Evolutionary conservation across 2,797 vertebrate genomes (phyloP).

Genomic region (Cynopterus sphinx): DNA sequence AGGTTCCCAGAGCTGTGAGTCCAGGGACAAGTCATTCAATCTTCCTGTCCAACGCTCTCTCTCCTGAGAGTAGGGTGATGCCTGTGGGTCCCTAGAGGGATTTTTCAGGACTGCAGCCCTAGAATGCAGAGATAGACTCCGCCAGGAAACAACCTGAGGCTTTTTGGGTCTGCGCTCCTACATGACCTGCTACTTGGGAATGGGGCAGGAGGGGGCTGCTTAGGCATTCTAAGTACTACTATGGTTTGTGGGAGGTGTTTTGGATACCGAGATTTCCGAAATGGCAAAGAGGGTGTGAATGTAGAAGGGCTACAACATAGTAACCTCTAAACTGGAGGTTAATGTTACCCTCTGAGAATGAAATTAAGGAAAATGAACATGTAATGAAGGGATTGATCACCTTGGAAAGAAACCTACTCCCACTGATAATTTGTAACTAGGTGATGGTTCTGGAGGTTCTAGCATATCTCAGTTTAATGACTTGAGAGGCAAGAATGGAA

Average conservation of each 20-base stretch:
- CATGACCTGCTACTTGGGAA: background rate
- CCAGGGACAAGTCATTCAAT: background rate
- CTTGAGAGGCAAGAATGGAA: conserved; percentile 21
- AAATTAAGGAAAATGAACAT: background rate
- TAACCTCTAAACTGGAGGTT: background rate
- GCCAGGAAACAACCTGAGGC: background rate
- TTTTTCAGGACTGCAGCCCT: background rate
- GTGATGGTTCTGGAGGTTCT: background rate
- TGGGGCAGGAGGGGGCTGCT: background rate
- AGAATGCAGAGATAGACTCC: background rate
- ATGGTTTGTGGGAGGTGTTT: background rate
- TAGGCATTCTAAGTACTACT: background rate
- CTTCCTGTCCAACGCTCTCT: background rate
- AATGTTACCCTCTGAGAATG: background rate
- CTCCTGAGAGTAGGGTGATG: background rate
- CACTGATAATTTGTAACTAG: background rate
- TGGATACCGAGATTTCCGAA: background rate
- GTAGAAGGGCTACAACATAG: background rate
- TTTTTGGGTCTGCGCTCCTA: background rate
- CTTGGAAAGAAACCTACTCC: background rate
- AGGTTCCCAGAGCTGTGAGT: background rate
- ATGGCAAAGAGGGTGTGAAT: background rate
- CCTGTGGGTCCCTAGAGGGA: background rate
- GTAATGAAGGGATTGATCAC: background rate
- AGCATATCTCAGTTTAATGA: background rate